phyloP scores from a whole-genome alignment of 1,140 invertebrate species.

The Drosophila grimshawi region DNA sequence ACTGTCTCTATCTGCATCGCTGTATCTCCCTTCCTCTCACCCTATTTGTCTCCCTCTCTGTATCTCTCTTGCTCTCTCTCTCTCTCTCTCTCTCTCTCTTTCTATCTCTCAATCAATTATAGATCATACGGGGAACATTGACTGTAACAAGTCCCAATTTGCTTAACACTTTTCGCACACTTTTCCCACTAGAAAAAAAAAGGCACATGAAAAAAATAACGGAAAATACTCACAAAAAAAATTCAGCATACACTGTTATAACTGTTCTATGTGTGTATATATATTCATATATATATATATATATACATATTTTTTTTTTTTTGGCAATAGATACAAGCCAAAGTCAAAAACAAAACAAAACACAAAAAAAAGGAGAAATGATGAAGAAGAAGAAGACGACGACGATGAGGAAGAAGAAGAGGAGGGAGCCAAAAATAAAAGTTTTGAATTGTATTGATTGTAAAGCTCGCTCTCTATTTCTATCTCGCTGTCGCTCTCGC shows the following conservation, averaged over 20 bases:
- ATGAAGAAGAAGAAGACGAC: not conserved
- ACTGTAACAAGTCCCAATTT: not conserved
- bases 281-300: slow-evolving; percentile 7
- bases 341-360: slow-evolving; percentile 13
- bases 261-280: slow-evolving; percentile 27
- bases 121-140: too few species aligned
- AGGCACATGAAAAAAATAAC: slow-evolving; percentile 30
- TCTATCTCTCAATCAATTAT: too few species aligned
- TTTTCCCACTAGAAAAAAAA: slow-evolving; percentile 11
- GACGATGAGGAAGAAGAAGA: not conserved
- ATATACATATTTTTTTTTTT: slow-evolving; percentile 26
- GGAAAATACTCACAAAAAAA: not conserved
- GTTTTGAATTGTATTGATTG: slow-evolving; percentile 59
- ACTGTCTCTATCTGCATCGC: too few species aligned
- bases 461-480: slow-evolving; percentile 18
- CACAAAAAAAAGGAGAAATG: not conserved
- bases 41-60: not conserved
- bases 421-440: not conserved
- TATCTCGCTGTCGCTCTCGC: slow-evolving; percentile 17
- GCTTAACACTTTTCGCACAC: not conserved
- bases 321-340: slow-evolving; percentile 21
- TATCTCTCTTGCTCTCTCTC: not conserved
- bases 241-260: not conserved
- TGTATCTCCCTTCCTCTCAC: too few species aligned
- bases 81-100: slow-evolving; percentile 4